Conservation (phyloP, 2,797 vertebrate species). For the Aratinga solstitialis region DNA sequence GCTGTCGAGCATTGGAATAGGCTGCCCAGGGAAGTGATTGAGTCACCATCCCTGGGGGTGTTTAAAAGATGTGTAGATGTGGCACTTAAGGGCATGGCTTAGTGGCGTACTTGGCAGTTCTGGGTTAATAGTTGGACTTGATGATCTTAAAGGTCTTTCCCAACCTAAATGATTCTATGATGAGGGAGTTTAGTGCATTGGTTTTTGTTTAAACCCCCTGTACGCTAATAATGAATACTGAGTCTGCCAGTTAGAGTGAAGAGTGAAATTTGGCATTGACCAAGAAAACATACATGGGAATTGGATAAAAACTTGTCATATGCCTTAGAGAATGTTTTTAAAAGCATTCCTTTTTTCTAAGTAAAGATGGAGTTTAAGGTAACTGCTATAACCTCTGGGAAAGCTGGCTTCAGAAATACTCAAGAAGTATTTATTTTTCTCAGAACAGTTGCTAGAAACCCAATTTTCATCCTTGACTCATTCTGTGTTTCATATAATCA, state of each 20-base stretch:
- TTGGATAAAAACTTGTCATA: background rate
- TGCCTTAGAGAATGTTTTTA: background rate
- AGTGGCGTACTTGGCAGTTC: background rate
- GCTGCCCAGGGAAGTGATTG: background rate
- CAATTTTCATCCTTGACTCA: background rate
- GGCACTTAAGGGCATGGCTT: background rate
- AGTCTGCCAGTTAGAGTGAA: background rate
- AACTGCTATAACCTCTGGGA: background rate
- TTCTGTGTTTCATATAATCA: background rate
- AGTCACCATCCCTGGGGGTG: background rate
- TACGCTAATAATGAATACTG: background rate
- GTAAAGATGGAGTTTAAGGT: background rate
- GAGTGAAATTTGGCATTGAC: background rate
- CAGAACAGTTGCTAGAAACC: background rate
- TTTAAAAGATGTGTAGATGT: background rate
- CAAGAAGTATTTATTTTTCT: background rate
- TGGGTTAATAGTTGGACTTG: accelerated
- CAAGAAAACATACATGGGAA: background rate
- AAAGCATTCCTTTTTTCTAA: background rate
- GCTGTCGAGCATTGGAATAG: background rate
- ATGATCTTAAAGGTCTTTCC: background rate
- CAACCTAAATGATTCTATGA: background rate
- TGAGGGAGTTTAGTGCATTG: background rate
- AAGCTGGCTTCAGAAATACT: background rate
- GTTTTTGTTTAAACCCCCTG: background rate